Percentiles rank a stretch among this genome's conserved stretches.
Evolutionary conservation across 2,797 vertebrate species (phyloP).

Genomic region (Aplochiton taeniatus): DNA sequence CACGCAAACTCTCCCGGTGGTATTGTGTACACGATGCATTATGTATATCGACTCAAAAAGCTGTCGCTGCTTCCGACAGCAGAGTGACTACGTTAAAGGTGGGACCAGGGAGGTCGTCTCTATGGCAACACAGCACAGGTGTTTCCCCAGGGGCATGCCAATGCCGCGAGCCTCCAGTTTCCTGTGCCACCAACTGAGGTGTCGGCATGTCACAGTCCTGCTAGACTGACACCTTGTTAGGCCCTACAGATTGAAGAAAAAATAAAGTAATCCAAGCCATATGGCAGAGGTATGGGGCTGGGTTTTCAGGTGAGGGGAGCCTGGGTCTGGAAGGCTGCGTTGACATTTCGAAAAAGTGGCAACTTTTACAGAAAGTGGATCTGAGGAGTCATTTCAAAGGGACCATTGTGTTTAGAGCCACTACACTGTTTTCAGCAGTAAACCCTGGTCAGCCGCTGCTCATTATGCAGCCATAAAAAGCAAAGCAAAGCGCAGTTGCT

Average conservation of each 20-base stretch:
- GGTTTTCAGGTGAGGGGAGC: slow-evolving; percentile 13
- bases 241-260: slow-evolving; percentile 19
- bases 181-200: slow-evolving; percentile 65
- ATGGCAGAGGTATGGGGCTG: slow-evolving; percentile 52
- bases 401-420: slow-evolving; percentile 19
- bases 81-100: slow-evolving; percentile 17
- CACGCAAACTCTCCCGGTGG: too few relatives aligned
- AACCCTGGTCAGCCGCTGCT: slow-evolving; percentile 38
- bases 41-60: slow-evolving; percentile 24
- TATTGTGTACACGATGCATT: slow-evolving; percentile 1
- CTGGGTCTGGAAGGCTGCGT: background rate
- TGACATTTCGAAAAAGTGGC: background rate
- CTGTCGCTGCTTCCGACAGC: slow-evolving; percentile 30
- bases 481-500: slow-evolving; percentile 44
- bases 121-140: slow-evolving; percentile 57
- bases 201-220: slow-evolving; percentile 51
- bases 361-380: background rate
- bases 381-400: slow-evolving; percentile 2
- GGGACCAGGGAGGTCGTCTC: slow-evolving; percentile 47
- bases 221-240: slow-evolving; percentile 52
- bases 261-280: slow-evolving; percentile 42
- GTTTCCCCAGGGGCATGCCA: slow-evolving; percentile 61
- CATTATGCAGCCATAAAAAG: slow-evolving; percentile 63
- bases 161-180: slow-evolving; percentile 56
- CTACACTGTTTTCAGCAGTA: slow-evolving; percentile 54